A percentile compares a stretch with the other conserved stretches of the same genome.
Evolutionary conservation across 2,113 vertebrate genomes (phyloP).

Genomic region (Rana temporaria): DNA sequence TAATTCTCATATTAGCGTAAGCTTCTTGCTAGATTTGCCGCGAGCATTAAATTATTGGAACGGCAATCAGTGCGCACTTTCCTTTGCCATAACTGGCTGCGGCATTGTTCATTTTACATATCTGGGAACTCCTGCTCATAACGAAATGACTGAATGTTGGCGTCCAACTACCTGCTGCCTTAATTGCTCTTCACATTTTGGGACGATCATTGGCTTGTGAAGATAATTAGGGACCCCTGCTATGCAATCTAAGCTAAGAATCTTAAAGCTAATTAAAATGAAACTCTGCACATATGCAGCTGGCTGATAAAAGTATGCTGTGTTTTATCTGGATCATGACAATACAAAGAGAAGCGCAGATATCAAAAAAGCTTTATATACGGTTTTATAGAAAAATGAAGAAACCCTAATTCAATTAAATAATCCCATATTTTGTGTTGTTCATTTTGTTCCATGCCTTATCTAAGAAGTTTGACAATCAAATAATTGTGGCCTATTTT

Average conservation of each 20-base stretch:
- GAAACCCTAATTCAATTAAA: conserved; percentile 41
- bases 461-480: not conserved
- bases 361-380: conserved; percentile 39
- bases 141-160: conserved; percentile 63
- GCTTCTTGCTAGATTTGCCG: not conserved
- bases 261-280: conserved; percentile 72
- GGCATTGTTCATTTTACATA: conserved; percentile 38
- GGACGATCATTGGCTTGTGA: conserved; percentile 66
- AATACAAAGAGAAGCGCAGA: conserved; percentile 35
- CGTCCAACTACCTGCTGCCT: conserved; percentile 64
- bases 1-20: conserved; percentile 1
- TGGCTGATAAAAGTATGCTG: conserved; percentile 60
- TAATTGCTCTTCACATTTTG: conserved; percentile 67
- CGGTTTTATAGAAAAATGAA: conserved; percentile 27
- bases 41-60: conserved; percentile 1
- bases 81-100: conserved; percentile 1
- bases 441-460: not conserved
- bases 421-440: not conserved
- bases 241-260: conserved; percentile 65
- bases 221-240: conserved; percentile 68
- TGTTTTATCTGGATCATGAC: conserved; percentile 25
- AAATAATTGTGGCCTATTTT: not conserved
- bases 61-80: not conserved
- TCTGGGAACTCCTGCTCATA: conserved; percentile 53
- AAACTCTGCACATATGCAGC: conserved; percentile 46